These are phyloP conservation scores for Cylas formicarius DNA, from an alignment of 1,140 invertebrate species.

Conservation along the genomic window DNA sequence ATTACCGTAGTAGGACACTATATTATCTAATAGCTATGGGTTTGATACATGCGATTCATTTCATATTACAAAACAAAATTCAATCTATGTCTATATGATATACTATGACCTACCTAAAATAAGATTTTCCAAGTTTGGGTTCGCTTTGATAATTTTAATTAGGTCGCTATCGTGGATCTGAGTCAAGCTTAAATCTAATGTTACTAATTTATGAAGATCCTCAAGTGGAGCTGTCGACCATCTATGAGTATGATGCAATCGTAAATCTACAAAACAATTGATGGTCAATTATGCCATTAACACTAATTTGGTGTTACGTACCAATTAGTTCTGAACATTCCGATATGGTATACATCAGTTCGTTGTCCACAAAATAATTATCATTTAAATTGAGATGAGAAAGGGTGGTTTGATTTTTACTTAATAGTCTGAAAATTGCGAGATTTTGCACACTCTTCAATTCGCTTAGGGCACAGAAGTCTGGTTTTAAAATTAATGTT, in stretches of 20 bases:
- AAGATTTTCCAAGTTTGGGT: slow-evolving; percentile 61
- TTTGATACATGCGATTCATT: no score
- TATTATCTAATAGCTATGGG: no score
- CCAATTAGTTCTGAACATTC: slow-evolving; percentile 28
- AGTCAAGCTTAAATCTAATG: slow-evolving; percentile 72
- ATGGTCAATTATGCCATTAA: neutral
- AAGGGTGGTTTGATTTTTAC: slow-evolving; percentile 32
- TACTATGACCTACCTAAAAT: slow-evolving; percentile 54
- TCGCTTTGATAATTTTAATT: slow-evolving; percentile 57
- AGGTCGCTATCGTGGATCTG: slow-evolving; percentile 55
- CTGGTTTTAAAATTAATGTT: no score
- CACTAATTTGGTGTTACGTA: slow-evolving; percentile 6
- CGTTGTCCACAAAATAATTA: slow-evolving; percentile 29
- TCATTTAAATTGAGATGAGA: slow-evolving; percentile 35
- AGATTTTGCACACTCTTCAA: neutral
- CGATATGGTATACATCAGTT: slow-evolving; percentile 23
- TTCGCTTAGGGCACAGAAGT: no score
- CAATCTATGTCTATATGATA: slow-evolving; percentile 10
- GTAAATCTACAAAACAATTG: slow-evolving; percentile 17
- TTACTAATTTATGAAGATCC: slow-evolving; percentile 56
- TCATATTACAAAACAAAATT: no score
- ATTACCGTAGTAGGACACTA: no score
- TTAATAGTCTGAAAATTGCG: slow-evolving; percentile 15
- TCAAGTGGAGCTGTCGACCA: slow-evolving; percentile 15
- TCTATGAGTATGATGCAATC: slow-evolving; percentile 17